Conservation (phyloP, 2,113 vertebrate species). For the Tringa solitaria region DNA sequence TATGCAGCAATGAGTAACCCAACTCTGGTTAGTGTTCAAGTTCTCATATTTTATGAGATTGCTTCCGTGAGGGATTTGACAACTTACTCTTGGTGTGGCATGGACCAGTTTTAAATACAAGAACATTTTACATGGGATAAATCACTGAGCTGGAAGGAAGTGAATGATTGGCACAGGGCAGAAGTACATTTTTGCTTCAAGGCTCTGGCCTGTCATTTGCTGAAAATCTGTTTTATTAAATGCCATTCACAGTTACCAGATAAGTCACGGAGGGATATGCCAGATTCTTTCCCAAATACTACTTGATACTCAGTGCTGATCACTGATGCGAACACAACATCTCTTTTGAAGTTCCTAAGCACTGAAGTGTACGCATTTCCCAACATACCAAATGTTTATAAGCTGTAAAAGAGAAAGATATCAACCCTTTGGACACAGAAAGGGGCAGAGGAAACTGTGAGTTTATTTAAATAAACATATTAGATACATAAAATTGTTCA, state of each 20-base stretch:
- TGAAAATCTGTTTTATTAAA: constrained; percentile 70
- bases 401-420: not conserved
- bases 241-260: constrained; percentile 61
- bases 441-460: not conserved
- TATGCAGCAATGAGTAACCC: not conserved
- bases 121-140: constrained; percentile 23
- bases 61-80: not conserved
- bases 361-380: constrained; percentile 8
- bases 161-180: constrained; percentile 61
- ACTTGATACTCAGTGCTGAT: constrained; percentile 33
- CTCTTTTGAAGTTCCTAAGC: constrained; percentile 59
- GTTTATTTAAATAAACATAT: not conserved
- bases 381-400: not conserved
- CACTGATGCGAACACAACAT: constrained; percentile 38
- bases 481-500: not conserved
- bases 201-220: constrained; percentile 52
- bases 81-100: not conserved
- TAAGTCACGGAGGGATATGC: constrained; percentile 53
- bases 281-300: constrained; percentile 37
- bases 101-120: constrained; percentile 3
- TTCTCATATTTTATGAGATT: not conserved
- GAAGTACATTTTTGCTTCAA: constrained; percentile 65
- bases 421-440: not conserved
- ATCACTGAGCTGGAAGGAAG: constrained; percentile 43
- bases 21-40: not conserved